A percentile compares a stretch with the other conserved stretches of the same genome.
Evolutionary conservation across 2,888 invertebrate genomes (phyloP).

Genomic region (Alviniconcha strummeri): DNA sequence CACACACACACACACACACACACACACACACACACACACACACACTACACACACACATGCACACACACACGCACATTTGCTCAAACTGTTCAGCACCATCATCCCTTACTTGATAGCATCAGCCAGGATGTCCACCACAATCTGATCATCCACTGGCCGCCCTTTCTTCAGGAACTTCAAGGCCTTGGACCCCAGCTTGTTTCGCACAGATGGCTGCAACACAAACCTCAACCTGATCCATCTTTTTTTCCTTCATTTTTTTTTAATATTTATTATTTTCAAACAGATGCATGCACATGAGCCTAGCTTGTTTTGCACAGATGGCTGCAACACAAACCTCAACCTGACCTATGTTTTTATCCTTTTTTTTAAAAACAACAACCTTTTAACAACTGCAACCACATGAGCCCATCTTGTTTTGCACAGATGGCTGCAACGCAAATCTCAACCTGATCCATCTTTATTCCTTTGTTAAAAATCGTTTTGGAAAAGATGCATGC

Average conservation of each 20-base stretch:
- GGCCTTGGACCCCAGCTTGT: conserved; percentile 69
- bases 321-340: conserved; percentile 54
- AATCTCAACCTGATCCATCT: background rate
- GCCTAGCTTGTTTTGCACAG: conserved; percentile 69
- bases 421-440: conserved; percentile 60
- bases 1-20: conserved; percentile 12
- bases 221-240: background rate
- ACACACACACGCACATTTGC: too few species aligned
- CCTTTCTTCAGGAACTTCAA: conserved; percentile 67
- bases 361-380: too few species aligned
- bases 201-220: conserved; percentile 65
- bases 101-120: conserved; percentile 71
- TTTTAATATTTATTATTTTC: background rate
- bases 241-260: too few species aligned
- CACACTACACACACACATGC: too few species aligned
- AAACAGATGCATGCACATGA: conserved; percentile 17
- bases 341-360: background rate
- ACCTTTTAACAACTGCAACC: too few species aligned
- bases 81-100: too few species aligned
- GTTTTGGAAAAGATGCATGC: too few species aligned
- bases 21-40: background rate
- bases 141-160: conserved; percentile 68
- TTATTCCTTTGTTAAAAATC: too few species aligned
- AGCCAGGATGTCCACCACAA: conserved; percentile 68
- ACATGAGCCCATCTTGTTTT: conserved; percentile 67